Base-by-base conservation (phyloP, 1,140 invertebrate genomes). In the Theocolax elegans region DNA sequence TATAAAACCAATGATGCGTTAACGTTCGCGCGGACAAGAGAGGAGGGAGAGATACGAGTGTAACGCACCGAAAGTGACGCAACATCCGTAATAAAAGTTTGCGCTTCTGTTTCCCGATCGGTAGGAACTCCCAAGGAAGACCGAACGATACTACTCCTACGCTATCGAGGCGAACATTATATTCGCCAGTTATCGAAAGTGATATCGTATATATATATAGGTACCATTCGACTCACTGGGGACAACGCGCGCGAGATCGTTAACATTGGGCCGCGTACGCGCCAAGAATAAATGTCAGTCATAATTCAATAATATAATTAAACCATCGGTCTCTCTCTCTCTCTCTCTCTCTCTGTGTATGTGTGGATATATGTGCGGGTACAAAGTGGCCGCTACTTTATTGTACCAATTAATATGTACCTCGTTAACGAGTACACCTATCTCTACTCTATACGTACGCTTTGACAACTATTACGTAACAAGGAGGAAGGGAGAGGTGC, bases 281-380 rank as follows among this genome's bases (percentile, higher is more conserved):
- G 78, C 79, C 77, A 77, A 81, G 77, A 81, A 84, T 84, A 81
- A 83, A 83, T 74, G 82, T 83, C 81, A 54, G 71, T 72, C 76
- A 78, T 83, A 83, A 85, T 84, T 83, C 81, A 84, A 85, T 83
- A 83, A 81, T 83, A 82, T 85, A 84, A 85, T 85, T 83, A 84
- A 80, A 83, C n/a, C n/a, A n/a, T n/a, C n/a, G n/a, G 70, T 73
- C 78, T 23, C 12, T n/a, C 48, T 6, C 10, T 40, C 10, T 59
- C 3, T 35, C 31, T 19, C 13, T 13, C 21, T 23, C 3, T 1
- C 19, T 8, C 29, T 51, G 8, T 63, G 48, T 48, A 48, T 48
- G 19, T 19, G 17, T 19, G 44, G n/a, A 13, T 48, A 62, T 48
- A 44, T 44, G n/a, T n/a, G n/a, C n/a, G n/a, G 29, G 29, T 51